Percentiles rank a stretch among this genome's conserved stretches.
Evolutionary conservation across 2,113 vertebrate genomes (phyloP).

Genomic region (Ploceus nigricollis): DNA sequence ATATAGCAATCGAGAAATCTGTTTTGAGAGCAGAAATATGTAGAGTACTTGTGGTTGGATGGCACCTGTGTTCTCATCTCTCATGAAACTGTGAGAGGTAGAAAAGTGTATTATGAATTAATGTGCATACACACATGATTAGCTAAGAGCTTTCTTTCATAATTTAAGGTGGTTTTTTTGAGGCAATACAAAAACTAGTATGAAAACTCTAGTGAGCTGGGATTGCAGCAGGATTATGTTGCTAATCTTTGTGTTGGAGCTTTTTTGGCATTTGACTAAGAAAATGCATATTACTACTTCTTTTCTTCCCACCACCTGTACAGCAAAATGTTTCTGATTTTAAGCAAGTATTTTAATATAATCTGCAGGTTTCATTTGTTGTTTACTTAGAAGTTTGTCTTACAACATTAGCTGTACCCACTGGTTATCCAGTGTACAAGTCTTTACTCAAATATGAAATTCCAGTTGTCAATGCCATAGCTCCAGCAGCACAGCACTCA

Average conservation of each 20-base stretch:
- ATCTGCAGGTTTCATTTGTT: background rate
- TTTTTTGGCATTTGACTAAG: background rate
- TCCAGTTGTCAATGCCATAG: background rate
- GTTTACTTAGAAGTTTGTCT: background rate
- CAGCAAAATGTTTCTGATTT: background rate
- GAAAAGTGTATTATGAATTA: background rate
- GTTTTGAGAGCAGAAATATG: background rate
- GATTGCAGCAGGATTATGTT: background rate
- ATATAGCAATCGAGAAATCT: background rate
- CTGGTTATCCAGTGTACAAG: background rate
- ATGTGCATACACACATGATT: background rate
- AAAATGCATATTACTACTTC: background rate
- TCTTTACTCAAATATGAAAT: background rate
- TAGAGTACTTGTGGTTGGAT: background rate
- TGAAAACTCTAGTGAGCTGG: background rate
- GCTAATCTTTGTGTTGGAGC: background rate
- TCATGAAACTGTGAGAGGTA: background rate
- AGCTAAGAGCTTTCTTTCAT: background rate
- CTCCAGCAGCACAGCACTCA: background rate
- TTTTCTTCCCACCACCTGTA: background rate
- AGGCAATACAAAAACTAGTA: background rate
- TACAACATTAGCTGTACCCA: background rate
- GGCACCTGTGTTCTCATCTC: background rate
- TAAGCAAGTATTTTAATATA: background rate
- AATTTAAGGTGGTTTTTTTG: background rate